A percentile compares a stretch with the other conserved stretches of the same genome.
These are phyloP conservation scores for Sebastes aleutianus DNA, from an alignment of 2,797 vertebrate species.

Conservation along the genomic window DNA sequence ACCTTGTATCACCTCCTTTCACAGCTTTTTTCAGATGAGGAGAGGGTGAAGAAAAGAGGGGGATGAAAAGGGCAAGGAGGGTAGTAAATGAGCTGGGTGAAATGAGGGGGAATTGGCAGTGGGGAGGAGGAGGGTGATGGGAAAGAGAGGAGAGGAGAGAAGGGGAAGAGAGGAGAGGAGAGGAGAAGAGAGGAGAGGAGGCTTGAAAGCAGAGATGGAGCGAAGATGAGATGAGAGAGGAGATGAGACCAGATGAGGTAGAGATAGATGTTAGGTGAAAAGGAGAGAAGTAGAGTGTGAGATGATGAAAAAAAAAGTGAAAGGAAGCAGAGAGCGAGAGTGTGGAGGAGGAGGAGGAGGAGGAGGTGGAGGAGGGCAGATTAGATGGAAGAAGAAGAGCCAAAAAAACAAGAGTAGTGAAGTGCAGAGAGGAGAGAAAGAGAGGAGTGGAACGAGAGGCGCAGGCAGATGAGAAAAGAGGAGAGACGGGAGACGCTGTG, in stretches of 20 bases:
- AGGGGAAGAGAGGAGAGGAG: neutral
- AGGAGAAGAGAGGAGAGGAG: neutral
- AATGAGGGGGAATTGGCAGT: neutral
- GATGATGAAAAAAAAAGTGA: slow-evolving; percentile 28
- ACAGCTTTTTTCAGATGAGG: slow-evolving; percentile 34
- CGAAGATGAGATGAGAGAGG: slow-evolving; percentile 28
- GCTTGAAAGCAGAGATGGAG: slow-evolving; percentile 22
- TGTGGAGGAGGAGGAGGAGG: neutral
- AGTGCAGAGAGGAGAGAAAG: slow-evolving; percentile 28
- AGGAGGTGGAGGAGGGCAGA: slow-evolving; percentile 8
- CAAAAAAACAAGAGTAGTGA: slow-evolving; percentile 28
- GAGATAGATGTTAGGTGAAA: slow-evolving; percentile 39
- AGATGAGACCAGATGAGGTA: slow-evolving; percentile 50
- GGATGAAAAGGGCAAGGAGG: slow-evolving; percentile 26
- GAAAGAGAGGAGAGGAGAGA: neutral
- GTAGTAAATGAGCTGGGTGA: slow-evolving; percentile 39
- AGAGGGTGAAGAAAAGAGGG: slow-evolving; percentile 21
- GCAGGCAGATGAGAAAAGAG: slow-evolving; percentile 26
- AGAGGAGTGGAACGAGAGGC: slow-evolving; percentile 10
- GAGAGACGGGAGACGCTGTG: slow-evolving; percentile 41
- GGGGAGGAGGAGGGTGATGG: neutral
- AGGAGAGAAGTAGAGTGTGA: slow-evolving; percentile 58
- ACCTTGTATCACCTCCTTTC: slow-evolving; percentile 40
- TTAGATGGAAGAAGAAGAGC: slow-evolving; percentile 41
- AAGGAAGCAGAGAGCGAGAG: slow-evolving; percentile 28